Evolutionary conservation across 2,113 vertebrate species (phyloP).

Genomic region (Cinclus cinclus): DNA sequence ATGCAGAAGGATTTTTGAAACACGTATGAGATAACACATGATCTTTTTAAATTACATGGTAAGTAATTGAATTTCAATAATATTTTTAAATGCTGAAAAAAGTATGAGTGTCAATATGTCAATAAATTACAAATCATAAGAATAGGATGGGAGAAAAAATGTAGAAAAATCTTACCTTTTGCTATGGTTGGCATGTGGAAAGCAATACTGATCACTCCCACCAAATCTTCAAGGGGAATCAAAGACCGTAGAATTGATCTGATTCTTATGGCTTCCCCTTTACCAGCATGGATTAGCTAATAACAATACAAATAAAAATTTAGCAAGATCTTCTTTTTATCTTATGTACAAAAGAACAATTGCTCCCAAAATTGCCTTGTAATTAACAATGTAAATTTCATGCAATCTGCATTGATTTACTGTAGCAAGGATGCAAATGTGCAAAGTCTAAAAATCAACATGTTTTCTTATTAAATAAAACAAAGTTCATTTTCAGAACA

Average conservation of each 20-base stretch:
- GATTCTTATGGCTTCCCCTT: conserved; percentile 95
- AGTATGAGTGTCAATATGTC: background rate
- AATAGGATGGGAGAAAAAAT: background rate
- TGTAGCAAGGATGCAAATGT: background rate
- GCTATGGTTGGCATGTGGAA: conserved; percentile 92
- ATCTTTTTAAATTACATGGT: background rate
- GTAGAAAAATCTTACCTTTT: conserved; percentile 79
- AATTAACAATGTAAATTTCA: background rate
- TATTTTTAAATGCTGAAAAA: background rate
- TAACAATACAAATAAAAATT: background rate
- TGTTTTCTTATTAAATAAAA: background rate
- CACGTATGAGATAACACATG: background rate
- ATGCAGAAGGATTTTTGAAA: background rate
- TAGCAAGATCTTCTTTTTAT: background rate
- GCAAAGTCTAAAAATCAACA: background rate
- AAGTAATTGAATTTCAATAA: background rate
- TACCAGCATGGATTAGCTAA: conserved; percentile 92
- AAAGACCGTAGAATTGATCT: conserved; percentile 93
- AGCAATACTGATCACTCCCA: conserved; percentile 93
- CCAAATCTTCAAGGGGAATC: conserved; percentile 92
- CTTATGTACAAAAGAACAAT: background rate
- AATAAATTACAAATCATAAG: background rate
- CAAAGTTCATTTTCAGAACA: background rate
- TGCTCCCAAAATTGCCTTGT: background rate
- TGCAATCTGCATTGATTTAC: background rate